phyloP scores from a whole-genome alignment of 2,797 vertebrate genomes.

The Orestias chungarensis region DNA sequence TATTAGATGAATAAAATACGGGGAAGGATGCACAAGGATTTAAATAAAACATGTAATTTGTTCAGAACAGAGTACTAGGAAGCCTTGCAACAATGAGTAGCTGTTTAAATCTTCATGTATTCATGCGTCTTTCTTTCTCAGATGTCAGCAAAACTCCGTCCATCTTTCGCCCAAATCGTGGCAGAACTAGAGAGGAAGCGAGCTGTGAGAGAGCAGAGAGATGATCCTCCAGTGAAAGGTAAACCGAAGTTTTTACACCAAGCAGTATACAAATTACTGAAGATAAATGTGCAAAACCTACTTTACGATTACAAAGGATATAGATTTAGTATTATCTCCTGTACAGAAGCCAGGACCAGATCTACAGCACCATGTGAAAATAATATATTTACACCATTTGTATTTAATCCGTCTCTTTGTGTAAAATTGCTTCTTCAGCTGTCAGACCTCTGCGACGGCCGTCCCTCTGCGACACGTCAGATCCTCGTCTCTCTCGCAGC shows the following conservation, averaged over 20 bases:
- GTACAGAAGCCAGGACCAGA: too few species aligned
- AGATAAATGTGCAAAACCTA: too few species aligned
- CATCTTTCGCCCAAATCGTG: conserved; percentile 87
- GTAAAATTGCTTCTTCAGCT: conserved; percentile 28
- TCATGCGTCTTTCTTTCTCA: conserved; percentile 47
- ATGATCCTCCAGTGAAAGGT: conserved; percentile 55
- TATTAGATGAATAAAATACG: background rate
- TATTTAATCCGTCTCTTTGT: background rate
- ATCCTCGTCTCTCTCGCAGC: conserved; percentile 85
- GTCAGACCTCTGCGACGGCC: conserved; percentile 37
- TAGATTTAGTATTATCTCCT: too few species aligned
- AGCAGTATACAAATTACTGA: too few species aligned
- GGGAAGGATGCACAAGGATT: background rate
- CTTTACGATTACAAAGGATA: too few species aligned
- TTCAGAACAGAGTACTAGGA: background rate
- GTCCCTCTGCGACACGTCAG: conserved; percentile 71
- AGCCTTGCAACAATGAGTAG: background rate
- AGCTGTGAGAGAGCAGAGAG: conserved; percentile 45
- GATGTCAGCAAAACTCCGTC: conserved; percentile 87
- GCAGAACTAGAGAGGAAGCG: conserved; percentile 81
- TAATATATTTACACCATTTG: fast-evolving
- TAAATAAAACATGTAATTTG: background rate
- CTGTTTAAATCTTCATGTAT: background rate
- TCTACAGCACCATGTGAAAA: fast-evolving
- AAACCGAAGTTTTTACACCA: conserved; percentile 5